Evolutionary conservation across 1,140 invertebrate genomes (phyloP).

Genomic region (Caenorhabditis inopinata): DNA sequence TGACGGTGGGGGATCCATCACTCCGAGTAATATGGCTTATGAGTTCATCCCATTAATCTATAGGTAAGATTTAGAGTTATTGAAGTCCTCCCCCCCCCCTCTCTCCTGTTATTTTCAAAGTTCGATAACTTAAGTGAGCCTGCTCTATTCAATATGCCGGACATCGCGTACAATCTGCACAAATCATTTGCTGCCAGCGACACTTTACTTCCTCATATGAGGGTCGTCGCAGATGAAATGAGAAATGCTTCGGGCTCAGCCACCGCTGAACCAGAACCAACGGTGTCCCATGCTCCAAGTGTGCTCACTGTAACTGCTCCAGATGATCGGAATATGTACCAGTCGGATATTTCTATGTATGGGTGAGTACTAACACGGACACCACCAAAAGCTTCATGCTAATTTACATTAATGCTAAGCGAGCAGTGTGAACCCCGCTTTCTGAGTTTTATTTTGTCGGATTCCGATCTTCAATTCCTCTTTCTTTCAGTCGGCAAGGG

Average conservation of each 20-base stretch:
- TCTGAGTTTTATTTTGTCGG: neutral
- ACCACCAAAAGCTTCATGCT: too few species aligned
- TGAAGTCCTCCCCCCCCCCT: too few species aligned
- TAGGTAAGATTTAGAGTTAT: neutral
- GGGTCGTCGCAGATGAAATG: constrained; percentile 20
- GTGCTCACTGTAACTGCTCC: neutral
- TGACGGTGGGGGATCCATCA: neutral
- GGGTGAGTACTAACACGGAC: constrained; percentile 27
- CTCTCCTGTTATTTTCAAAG: too few species aligned
- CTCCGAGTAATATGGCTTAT: constrained; percentile 17
- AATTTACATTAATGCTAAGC: neutral
- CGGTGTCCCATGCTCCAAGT: constrained; percentile 17
- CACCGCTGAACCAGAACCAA: constrained; percentile 16
- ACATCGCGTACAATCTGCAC: neutral
- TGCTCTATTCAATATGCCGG: neutral
- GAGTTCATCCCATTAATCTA: constrained; percentile 15
- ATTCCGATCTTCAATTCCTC: neutral
- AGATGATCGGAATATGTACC: constrained; percentile 17
- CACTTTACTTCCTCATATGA: constrained; percentile 25
- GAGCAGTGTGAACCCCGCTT: neutral
- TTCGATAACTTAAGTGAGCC: constrained; percentile 14
- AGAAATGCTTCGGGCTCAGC: neutral
- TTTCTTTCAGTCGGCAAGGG: neutral
- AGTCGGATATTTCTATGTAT: constrained; percentile 24
- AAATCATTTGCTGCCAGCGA: constrained; percentile 24